Evolutionary conservation across 2,888 invertebrate genomes (phyloP).

Genomic region (Sycophila texana): DNA sequence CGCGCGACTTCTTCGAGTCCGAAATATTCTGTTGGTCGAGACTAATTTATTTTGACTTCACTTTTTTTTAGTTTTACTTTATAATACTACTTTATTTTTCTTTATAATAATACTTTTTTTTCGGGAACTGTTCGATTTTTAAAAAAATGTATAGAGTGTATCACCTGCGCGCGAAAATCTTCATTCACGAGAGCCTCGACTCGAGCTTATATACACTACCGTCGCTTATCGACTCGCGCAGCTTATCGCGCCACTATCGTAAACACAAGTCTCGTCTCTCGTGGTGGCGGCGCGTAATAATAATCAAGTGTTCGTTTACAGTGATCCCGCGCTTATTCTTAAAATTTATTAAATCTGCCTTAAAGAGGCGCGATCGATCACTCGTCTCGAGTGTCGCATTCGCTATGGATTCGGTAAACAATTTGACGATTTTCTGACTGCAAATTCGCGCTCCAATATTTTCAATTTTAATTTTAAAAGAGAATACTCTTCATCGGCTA

Average conservation of each 20-base stretch:
- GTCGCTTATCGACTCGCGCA: conserved; percentile 35
- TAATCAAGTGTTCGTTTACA: conserved; percentile 16
- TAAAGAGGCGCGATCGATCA: too few species aligned
- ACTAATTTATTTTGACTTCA: too few species aligned
- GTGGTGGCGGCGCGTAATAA: conserved; percentile 22
- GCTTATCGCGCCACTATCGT: conserved; percentile 44
- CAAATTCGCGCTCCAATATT: too few species aligned
- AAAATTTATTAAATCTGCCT: neutral
- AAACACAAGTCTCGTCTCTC: conserved; percentile 39
- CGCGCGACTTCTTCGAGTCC: too few species aligned
- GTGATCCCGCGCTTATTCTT: neutral
- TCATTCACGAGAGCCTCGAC: conserved; percentile 26
- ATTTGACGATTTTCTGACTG: too few species aligned
- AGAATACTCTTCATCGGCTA: too few species aligned
- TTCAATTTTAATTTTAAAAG: too few species aligned
- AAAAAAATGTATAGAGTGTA: too few species aligned
- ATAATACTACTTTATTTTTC: neutral
- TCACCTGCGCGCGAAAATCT: conserved; percentile 27
- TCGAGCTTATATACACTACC: neutral
- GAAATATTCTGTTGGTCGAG: too few species aligned
- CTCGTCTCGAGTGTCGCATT: too few species aligned
- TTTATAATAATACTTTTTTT: neutral
- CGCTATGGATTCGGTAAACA: too few species aligned
- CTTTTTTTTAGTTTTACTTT: too few species aligned
- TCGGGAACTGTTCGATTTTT: neutral